Evolutionary conservation across 2,888 invertebrate species (phyloP), one percentile per base, ranked within the genome.

Genomic region (Conchocele bisecta): DNA sequence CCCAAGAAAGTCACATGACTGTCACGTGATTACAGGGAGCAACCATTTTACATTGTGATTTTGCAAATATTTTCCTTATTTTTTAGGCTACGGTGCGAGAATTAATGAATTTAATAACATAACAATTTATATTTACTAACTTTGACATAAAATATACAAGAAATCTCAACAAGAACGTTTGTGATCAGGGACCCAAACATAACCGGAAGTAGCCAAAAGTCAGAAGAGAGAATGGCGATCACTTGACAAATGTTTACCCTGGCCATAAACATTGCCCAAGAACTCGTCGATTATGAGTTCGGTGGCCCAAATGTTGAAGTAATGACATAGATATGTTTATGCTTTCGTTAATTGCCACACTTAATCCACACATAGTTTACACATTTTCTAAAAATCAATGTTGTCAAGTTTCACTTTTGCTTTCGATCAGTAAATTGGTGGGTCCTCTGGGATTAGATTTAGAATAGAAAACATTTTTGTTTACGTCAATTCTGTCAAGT

Each of bases 241-340:
- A 82, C 79, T 77, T 82, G 77, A 75, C 72, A 68, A 67, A 72
- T 67, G 61, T 46, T 64, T 70, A 63, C 63, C 69, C 73, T 60
- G 75, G 65, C 63, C 75, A 72, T 71, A 75, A 75, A 75, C 67
- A 58, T 67, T 68, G 77, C 70, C 77, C 67, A 72, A 68, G 76
- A 76, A 76, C 75, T 80, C 80, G 64, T 73, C 58, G 73, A 75
- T 56, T 63, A 84, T 84, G 84, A 84, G 84, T 79, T 82, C 84
- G 74, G 83, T 81, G 70, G 79, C 83, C 76, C 84, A 83, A 71
- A 82, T 83, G 73, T 68, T 83, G 68, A 82, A 81, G 83, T 83
- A 75, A 46, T 42, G 48, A 11, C 5, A 39, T 54, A 31, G 13
- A 31, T 39, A n/a, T n/a, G n/a, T n/a, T 7, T 17, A 7, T 22